Percentiles rank a stretch among this genome's conserved stretches.
Evolutionary conservation across 1,140 invertebrate genomes (phyloP).

Genomic region (Grapholita molesta): DNA sequence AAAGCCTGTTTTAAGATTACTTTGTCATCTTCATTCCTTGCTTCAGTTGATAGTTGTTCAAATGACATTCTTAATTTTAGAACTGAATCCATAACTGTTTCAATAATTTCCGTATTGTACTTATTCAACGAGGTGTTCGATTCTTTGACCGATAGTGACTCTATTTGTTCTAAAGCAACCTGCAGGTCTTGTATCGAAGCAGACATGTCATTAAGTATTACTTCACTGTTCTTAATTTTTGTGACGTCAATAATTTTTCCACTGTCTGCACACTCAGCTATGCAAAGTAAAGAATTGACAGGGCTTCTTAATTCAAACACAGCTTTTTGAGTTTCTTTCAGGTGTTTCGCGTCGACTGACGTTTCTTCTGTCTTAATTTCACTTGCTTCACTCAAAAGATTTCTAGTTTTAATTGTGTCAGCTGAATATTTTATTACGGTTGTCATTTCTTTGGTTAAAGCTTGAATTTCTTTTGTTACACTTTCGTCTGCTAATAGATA

Average conservation of each 20-base stretch:
- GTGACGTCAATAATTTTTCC: conserved; percentile 31
- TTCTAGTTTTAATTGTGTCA: conserved; percentile 74
- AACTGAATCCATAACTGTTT: conserved; percentile 60
- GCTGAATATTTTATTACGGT: conserved; percentile 74
- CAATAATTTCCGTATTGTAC: conserved; percentile 66
- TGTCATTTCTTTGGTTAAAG: conserved; percentile 71
- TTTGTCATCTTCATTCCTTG: conserved; percentile 40
- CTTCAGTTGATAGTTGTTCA: conserved; percentile 53
- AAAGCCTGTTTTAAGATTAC: conserved; percentile 41
- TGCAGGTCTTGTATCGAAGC: conserved; percentile 77
- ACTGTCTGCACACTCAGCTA: conserved; percentile 50
- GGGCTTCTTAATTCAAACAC: conserved; percentile 70
- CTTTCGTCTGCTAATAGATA: conserved; percentile 38
- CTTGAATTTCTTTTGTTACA: conserved; percentile 55
- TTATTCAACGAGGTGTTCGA: conserved; percentile 45
- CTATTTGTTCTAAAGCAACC: conserved; percentile 71
- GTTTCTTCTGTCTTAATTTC: conserved; percentile 73
- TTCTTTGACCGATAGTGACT: conserved; percentile 56
- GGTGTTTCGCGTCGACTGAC: conserved; percentile 66
- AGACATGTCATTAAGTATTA: conserved; percentile 72
- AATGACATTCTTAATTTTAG: conserved; percentile 62
- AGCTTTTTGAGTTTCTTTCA: conserved; percentile 73
- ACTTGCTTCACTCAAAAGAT: conserved; percentile 70
- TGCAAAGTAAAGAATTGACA: conserved; percentile 51
- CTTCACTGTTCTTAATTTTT: conserved; percentile 48